Evolutionary conservation across 2,888 invertebrate species (phyloP).

Genomic region (Synanthedon vespiformis): DNA sequence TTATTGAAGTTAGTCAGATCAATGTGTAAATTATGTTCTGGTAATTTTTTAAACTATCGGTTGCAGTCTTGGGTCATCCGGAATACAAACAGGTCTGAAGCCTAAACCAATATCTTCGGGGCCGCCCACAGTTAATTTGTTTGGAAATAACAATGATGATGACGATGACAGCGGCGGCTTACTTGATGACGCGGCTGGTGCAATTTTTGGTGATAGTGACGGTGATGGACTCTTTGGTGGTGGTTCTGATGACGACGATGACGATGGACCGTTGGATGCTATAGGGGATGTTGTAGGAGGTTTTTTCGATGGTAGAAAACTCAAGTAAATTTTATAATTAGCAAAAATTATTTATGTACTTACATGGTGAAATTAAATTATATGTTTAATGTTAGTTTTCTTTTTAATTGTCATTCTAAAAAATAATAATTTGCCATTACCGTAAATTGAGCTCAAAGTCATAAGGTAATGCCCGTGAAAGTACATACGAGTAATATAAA

Average conservation of each 20-base stretch:
- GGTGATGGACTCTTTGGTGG: slow-evolving; percentile 11
- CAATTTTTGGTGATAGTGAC: slow-evolving; percentile 17
- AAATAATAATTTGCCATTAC: too few species aligned
- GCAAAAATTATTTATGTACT: neutral
- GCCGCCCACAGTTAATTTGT: slow-evolving; percentile 49
- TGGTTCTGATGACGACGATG: slow-evolving; percentile 15
- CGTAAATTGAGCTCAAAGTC: too few species aligned
- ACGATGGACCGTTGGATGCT: slow-evolving; percentile 42
- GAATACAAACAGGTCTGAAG: slow-evolving; percentile 55
- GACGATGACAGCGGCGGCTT: slow-evolving; percentile 30
- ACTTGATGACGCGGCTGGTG: slow-evolving; percentile 31
- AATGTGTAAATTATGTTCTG: neutral
- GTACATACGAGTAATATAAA: slow-evolving; percentile 21
- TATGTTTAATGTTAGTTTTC: neutral
- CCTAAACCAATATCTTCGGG: slow-evolving; percentile 53
- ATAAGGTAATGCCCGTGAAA: slow-evolving; percentile 29
- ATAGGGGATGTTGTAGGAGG: slow-evolving; percentile 56
- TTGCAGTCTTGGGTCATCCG: slow-evolving; percentile 47
- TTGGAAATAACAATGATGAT: slow-evolving; percentile 31
- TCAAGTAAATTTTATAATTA: slow-evolving; percentile 7
- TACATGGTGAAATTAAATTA: neutral
- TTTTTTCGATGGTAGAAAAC: slow-evolving; percentile 34
- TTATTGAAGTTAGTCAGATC: neutral
- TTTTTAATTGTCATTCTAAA: neutral
- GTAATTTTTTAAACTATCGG: neutral